Conservation (phyloP, 2,113 vertebrate species). For the Miniopterus natalensis region DNA sequence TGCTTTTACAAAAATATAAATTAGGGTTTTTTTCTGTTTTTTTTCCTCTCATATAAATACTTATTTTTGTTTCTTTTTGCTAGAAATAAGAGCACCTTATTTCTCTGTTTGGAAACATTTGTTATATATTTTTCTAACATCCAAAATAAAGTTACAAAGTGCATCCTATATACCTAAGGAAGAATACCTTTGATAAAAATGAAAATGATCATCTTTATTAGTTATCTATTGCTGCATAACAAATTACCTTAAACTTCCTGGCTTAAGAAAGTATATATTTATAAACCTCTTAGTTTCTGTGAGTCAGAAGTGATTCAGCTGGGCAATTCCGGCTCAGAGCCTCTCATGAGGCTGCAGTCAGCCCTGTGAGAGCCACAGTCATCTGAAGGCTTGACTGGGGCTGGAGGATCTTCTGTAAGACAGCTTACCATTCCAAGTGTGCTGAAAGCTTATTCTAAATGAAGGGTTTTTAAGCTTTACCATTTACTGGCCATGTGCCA, state of each 20-base stretch:
- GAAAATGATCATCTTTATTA: not conserved
- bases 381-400: not conserved
- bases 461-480: not conserved
- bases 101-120: constrained; percentile 10
- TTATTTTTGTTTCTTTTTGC: constrained; percentile 37
- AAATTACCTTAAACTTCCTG: not conserved
- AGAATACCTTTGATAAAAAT: not conserved
- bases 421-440: not conserved
- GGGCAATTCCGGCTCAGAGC: not conserved
- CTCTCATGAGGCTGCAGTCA: not conserved
- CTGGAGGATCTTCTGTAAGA: not conserved
- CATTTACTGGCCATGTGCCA: not conserved
- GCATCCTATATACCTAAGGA: not conserved
- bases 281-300: not conserved
- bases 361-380: not conserved
- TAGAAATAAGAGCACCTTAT: not conserved
- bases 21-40: not conserved
- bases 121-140: not conserved
- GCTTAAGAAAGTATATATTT: not conserved
- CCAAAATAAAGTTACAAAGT: not conserved
- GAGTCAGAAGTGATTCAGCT: not conserved
- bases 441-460: not conserved
- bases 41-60: not conserved
- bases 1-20: constrained; percentile 58
- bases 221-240: not conserved